A percentile compares a stretch with the other conserved stretches of the same genome.
Conservation (phyloP, 2,888 invertebrate genomes). For the Andrena trimmerana region DNA sequence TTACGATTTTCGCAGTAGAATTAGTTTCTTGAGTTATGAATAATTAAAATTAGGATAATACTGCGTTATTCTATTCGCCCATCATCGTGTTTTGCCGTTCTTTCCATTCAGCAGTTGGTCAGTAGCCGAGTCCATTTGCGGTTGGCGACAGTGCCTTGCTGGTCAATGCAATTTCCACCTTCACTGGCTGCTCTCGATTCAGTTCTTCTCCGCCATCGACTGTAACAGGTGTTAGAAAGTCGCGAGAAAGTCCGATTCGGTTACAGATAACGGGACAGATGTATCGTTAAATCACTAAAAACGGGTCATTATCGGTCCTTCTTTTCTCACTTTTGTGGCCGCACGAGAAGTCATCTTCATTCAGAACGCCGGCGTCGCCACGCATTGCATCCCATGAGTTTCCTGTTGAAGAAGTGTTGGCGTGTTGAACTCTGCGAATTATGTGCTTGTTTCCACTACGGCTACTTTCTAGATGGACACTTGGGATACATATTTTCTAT, state of each 20-base stretch:
- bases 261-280: conserved; percentile 25
- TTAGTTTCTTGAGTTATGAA: no score
- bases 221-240: conserved; percentile 51
- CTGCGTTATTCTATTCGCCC: no score
- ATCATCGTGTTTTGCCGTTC: no score
- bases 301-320: not conserved
- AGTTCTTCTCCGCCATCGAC: conserved; percentile 2
- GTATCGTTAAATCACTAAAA: conserved; percentile 8
- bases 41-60: no score
- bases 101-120: not conserved
- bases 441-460: not conserved
- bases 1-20: not conserved
- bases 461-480: not conserved
- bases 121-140: not conserved
- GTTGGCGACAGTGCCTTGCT: conserved; percentile 35
- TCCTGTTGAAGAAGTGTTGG: not conserved
- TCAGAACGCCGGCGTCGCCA: not conserved
- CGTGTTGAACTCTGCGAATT: not conserved
- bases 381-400: not conserved
- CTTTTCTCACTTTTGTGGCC: not conserved
- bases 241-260: conserved; percentile 40
- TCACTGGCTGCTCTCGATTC: conserved; percentile 30
- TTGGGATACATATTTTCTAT: not conserved
- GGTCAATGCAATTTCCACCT: conserved; percentile 9
- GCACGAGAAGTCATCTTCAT: not conserved